These are phyloP conservation scores for Machaerirhynchus nigripectus DNA, from an alignment of 2,113 vertebrate species.

Conservation along the genomic window DNA sequence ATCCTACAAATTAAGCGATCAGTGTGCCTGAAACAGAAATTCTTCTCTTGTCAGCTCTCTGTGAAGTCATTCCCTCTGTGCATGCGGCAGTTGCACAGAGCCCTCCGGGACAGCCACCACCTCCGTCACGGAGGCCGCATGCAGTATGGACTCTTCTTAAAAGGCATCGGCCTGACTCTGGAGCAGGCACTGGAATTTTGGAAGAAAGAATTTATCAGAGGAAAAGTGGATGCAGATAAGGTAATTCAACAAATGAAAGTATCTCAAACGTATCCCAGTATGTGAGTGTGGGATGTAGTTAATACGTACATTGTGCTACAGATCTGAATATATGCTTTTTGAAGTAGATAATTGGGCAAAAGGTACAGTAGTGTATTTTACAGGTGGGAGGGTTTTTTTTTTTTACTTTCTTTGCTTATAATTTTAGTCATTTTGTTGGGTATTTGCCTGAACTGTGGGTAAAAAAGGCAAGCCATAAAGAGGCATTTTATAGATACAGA, in stretches of 20 bases:
- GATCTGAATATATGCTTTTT: neutral
- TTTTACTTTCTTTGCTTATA: neutral
- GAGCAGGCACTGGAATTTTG: slow-evolving; percentile 96
- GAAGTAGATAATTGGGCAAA: neutral
- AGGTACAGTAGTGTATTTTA: neutral
- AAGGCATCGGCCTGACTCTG: slow-evolving; percentile 91
- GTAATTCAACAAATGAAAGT: slow-evolving; percentile 64
- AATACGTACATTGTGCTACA: neutral
- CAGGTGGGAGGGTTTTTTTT: neutral
- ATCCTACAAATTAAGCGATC: neutral
- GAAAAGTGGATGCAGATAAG: slow-evolving; percentile 96
- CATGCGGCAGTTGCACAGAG: slow-evolving; percentile 92
- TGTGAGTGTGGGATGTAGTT: neutral
- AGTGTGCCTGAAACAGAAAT: neutral
- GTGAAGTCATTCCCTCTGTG: slow-evolving; percentile 90
- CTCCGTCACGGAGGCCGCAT: slow-evolving; percentile 94
- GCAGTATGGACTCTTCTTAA: slow-evolving; percentile 96
- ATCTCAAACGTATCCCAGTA: neutral
- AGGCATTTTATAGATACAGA: neutral
- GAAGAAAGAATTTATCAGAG: slow-evolving; percentile 90
- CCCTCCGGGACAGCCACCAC: slow-evolving; percentile 89
- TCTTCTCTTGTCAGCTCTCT: slow-evolving; percentile 77
- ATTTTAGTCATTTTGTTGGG: neutral
- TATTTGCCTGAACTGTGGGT: neutral
- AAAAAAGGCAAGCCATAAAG: neutral